phyloP scores from a whole-genome alignment of 2,888 invertebrate species.

The Adelognathus sp. region DNA sequence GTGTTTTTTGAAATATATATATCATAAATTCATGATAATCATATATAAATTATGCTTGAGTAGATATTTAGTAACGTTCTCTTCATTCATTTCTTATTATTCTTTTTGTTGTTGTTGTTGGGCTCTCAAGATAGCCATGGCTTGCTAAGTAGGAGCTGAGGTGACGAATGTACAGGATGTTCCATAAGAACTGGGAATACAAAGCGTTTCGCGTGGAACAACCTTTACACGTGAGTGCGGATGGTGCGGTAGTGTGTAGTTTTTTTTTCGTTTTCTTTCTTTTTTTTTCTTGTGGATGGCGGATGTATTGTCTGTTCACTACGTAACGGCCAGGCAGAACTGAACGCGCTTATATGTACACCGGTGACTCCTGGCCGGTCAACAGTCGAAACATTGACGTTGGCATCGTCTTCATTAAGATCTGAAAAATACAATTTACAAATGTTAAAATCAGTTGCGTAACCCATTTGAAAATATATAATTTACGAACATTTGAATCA shows the following conservation, averaged over 20 bases:
- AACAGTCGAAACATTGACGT: conserved; percentile 99
- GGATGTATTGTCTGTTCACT: conserved; percentile 81
- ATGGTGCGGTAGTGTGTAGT: conserved; percentile 67
- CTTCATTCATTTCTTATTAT: conserved; percentile 33
- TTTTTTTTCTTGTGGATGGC: conserved; percentile 70
- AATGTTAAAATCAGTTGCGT: neutral
- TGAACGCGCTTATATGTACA: conserved; percentile 91
- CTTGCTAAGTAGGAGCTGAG: conserved; percentile 73
- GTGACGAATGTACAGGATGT: conserved; percentile 68
- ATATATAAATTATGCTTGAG: conserved; percentile 73
- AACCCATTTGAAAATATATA: too few species aligned
- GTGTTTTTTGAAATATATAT: conserved; percentile 57
- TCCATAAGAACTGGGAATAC: conserved; percentile 69
- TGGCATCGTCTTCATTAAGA: conserved; percentile 99
- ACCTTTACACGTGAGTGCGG: conserved; percentile 71
- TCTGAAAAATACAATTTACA: conserved; percentile 85
- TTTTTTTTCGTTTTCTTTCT: neutral
- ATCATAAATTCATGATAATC: conserved; percentile 63
- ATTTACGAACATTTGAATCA: too few species aligned
- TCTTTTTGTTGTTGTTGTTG: conserved; percentile 13
- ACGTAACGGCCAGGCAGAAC: conserved; percentile 73
- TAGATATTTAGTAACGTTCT: conserved; percentile 74
- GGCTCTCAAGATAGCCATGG: conserved; percentile 55
- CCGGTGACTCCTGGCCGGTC: conserved; percentile 99
- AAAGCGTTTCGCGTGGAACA: conserved; percentile 73